Evolutionary conservation across 2,113 vertebrate genomes (phyloP).

Genomic region (Seriola aureovittata): DNA sequence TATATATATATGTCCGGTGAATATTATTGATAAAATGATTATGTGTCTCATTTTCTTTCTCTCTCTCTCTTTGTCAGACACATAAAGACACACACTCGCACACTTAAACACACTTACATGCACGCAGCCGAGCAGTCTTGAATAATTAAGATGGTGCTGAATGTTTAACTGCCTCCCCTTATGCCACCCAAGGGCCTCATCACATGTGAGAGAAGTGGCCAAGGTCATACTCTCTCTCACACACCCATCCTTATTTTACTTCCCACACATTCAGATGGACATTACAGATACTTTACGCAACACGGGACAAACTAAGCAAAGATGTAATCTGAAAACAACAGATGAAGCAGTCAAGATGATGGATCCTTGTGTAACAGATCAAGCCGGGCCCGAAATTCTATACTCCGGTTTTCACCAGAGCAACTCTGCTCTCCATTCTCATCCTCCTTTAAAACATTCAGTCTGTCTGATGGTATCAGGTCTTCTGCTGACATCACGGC

Average conservation of each 20-base stretch:
- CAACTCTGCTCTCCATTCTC: slow-evolving; percentile 1
- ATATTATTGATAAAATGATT: slow-evolving; percentile 1
- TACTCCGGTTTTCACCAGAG: not conserved
- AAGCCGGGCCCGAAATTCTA: slow-evolving; percentile 11
- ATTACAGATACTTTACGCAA: not conserved
- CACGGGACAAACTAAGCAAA: not conserved
- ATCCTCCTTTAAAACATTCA: slow-evolving; percentile 18
- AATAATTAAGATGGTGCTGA: slow-evolving; percentile 71
- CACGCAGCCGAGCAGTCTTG: slow-evolving; percentile 19
- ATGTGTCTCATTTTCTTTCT: slow-evolving; percentile 19
- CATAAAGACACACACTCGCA: not conserved
- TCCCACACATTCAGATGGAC: slow-evolving; percentile 3
- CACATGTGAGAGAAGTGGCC: slow-evolving; percentile 36
- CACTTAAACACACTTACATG: not conserved
- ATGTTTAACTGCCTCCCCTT: slow-evolving; percentile 67
- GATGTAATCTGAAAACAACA: slow-evolving; percentile 39
- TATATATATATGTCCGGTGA: not conserved
- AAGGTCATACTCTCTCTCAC: not conserved
- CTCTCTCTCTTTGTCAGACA: not conserved
- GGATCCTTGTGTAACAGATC: slow-evolving; percentile 10
- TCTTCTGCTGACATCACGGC: slow-evolving; percentile 30
- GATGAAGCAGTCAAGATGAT: slow-evolving; percentile 13
- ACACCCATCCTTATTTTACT: not conserved
- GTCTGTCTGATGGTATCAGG: slow-evolving; percentile 14
- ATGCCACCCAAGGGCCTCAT: slow-evolving; percentile 45